Evolutionary conservation across 1,140 invertebrate species (phyloP).

Genomic region (Adoxophyes honmai): DNA sequence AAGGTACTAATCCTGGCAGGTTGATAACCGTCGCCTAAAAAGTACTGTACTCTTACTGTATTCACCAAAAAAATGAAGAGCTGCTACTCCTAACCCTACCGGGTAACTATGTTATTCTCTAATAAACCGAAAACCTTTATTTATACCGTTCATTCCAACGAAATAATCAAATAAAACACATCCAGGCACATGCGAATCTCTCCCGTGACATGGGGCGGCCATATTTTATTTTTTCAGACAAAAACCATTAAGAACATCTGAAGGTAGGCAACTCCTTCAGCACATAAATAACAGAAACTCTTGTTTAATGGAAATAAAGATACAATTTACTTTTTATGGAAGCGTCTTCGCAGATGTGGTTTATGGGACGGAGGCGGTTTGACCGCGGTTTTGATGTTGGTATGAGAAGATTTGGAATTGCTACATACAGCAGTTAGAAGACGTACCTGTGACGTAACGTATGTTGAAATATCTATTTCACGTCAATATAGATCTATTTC

Average conservation of each 20-base stretch:
- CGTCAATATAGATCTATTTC: no score
- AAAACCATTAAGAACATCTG: conserved; percentile 35
- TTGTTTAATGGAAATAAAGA: conserved; percentile 17
- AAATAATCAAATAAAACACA: conserved; percentile 4
- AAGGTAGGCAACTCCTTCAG: conserved; percentile 33
- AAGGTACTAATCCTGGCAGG: no score
- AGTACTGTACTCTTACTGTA: no score
- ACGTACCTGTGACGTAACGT: no score
- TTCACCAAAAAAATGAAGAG: no score
- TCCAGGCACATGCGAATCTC: neutral
- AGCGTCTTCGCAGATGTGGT: conserved; percentile 6
- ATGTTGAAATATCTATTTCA: no score
- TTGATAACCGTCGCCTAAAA: no score
- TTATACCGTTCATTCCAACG: no score
- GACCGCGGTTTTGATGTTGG: conserved; percentile 7
- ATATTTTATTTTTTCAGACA: conserved; percentile 30
- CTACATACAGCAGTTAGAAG: neutral
- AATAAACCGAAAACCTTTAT: no score
- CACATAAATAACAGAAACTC: conserved; percentile 34
- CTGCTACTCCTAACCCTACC: no score
- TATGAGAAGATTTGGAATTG: neutral
- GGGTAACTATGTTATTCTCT: no score
- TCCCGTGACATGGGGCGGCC: conserved; percentile 6
- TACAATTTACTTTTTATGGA: conserved; percentile 20
- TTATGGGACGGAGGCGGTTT: conserved; percentile 1